Conservation (phyloP, 2,113 vertebrate species). For the Boleophthalmus pectinirostris region DNA sequence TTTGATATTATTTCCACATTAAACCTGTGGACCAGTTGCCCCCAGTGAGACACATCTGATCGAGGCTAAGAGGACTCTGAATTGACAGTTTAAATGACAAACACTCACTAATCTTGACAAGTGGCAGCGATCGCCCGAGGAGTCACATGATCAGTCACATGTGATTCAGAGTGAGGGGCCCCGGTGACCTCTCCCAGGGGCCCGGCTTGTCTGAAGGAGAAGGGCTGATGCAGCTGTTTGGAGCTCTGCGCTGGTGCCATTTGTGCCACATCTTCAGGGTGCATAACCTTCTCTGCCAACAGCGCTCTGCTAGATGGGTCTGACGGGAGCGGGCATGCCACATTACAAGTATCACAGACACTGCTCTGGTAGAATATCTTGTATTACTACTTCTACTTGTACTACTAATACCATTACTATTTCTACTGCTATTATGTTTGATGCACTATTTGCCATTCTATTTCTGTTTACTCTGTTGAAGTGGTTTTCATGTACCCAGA, state of each 20-base stretch:
- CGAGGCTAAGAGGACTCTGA: slow-evolving; percentile 34
- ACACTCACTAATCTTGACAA: slow-evolving; percentile 66
- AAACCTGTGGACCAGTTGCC: slow-evolving; percentile 8
- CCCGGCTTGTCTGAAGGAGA: slow-evolving; percentile 54
- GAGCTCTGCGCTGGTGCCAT: slow-evolving; percentile 53
- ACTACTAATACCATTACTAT: background rate
- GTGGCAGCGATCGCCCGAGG: slow-evolving; percentile 59
- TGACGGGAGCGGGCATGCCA: slow-evolving; percentile 38
- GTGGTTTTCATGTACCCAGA: background rate
- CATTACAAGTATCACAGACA: slow-evolving; percentile 1
- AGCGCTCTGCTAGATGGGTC: slow-evolving; percentile 43
- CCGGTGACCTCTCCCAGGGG: slow-evolving; percentile 71
- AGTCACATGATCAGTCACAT: slow-evolving; percentile 65
- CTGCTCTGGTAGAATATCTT: background rate
- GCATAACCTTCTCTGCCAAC: slow-evolving; percentile 68
- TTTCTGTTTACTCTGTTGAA: background rate
- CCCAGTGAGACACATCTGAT: slow-evolving; percentile 31
- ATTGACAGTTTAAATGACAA: slow-evolving; percentile 65
- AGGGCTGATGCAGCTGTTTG: slow-evolving; percentile 71
- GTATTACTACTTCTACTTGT: slow-evolving; percentile 1
- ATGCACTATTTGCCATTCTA: background rate
- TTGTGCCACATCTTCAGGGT: slow-evolving; percentile 56
- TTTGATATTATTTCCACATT: slow-evolving; percentile 30
- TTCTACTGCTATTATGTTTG: no score
- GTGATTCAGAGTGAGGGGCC: slow-evolving; percentile 63